Conservation (phyloP, 2,888 invertebrate genomes). For the Serripes groenlandicus region DNA sequence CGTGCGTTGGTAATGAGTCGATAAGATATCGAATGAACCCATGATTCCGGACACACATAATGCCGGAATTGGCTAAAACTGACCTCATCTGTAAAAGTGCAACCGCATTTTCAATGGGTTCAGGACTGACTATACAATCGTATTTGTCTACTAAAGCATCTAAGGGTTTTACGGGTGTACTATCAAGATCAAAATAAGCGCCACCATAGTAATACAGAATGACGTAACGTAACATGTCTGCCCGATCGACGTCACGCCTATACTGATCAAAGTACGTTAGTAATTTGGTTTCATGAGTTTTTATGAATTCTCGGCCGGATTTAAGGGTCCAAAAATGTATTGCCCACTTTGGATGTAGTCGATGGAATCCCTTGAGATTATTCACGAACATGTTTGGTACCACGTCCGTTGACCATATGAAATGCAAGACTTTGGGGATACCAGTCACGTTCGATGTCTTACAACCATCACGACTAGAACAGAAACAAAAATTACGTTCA, state of each 20-base stretch:
- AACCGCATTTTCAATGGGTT: slow-evolving; percentile 18
- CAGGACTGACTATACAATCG: slow-evolving; percentile 11
- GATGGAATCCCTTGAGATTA: neutral
- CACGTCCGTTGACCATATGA: slow-evolving; percentile 16
- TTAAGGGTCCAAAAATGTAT: slow-evolving; percentile 8
- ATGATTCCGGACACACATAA: slow-evolving; percentile 2
- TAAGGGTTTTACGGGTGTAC: neutral
- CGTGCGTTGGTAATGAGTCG: slow-evolving; percentile 2
- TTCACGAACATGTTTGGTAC: slow-evolving; percentile 2
- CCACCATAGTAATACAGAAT: slow-evolving; percentile 20
- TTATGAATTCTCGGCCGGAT: slow-evolving; percentile 4
- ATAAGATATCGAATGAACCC: slow-evolving; percentile 6
- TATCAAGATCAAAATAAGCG: slow-evolving; percentile 13
- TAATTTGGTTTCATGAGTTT: neutral
- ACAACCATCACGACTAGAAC: neutral
- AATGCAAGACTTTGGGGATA: slow-evolving; percentile 9
- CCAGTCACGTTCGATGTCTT: neutral
- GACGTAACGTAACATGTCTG: slow-evolving; percentile 19
- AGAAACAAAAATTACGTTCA: slow-evolving; percentile 8
- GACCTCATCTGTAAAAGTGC: slow-evolving; percentile 12
- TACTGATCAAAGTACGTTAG: slow-evolving; percentile 1
- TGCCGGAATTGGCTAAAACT: neutral
- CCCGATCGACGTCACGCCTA: slow-evolving; percentile 15
- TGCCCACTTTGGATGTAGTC: slow-evolving; percentile 6
- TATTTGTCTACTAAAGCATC: neutral